Evolutionary conservation across 2,113 vertebrate genomes (phyloP), one percentile per base, ranked within the genome.

Genomic region (Odontesthes bonariensis): DNA sequence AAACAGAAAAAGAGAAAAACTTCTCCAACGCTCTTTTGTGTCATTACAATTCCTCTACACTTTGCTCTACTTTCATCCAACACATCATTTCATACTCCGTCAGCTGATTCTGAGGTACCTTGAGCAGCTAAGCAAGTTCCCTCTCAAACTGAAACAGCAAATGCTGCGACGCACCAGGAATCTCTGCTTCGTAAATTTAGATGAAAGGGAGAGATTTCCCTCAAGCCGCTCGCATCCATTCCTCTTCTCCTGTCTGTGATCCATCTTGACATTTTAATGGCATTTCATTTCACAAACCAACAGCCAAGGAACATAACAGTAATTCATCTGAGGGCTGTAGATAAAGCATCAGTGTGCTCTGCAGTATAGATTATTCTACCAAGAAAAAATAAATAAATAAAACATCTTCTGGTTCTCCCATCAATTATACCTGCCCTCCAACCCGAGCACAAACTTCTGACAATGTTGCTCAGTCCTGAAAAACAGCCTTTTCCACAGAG

Each of bases 301-400:
- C 49, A 79, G 75, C 81, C 77, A 87, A 85, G 47, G 22, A 75
- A 68, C 67, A 81, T 61, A 80, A 64, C 75, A 22, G 58, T 12
- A 40, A 62, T 38, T 82, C 80, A 74, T 32, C 46, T 5, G 54
- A 47, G 74, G 54, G 61, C 19, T 64, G 74, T 66, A 63, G 53
- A 73, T 85, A 33, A 63, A 46, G 64, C 44, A 60, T 64, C 58
- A 16, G 60, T 58, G 64, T 74, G 46, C n/a, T 86, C 81, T 65
- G 64, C 22, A n/a, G 13, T 66, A 64, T 56, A 53, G 54, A 86
- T 81, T 70, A 70, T 58, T 69, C 70, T 51, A 75, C 57, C 20
- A 46, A 59, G 0, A 46, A 47, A 49, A 49, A 44, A 44, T 14
- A 38, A 38, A 38, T 8, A 38, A 69, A 73, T 66, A 64, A 76